These are phyloP conservation scores for Hippasteria phrygiana DNA, from an alignment of 53 echinoderm and acorn worm species.

Conservation along the genomic window DNA sequence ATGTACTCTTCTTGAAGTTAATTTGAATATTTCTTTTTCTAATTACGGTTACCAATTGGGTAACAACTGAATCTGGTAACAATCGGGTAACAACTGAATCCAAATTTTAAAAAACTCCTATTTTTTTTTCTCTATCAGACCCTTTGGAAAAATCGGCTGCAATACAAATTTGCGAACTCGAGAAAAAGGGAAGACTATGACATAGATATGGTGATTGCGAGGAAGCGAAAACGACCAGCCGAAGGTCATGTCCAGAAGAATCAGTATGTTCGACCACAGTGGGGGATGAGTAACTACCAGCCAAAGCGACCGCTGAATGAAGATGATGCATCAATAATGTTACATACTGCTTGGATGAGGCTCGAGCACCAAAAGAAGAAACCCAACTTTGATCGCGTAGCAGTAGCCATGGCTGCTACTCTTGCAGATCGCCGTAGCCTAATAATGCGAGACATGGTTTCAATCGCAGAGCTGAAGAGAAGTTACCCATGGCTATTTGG, in stretches of 20 bases:
- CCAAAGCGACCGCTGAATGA: constrained; percentile 35
- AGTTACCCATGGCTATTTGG: constrained; percentile 63
- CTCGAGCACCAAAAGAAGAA: constrained; percentile 51
- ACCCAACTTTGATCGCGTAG: constrained; percentile 50
- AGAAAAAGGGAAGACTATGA: constrained; percentile 53
- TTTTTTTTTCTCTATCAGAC: constrained; percentile 29
- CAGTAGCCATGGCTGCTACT: constrained; percentile 17
- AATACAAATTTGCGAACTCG: constrained; percentile 61
- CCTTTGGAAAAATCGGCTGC: constrained; percentile 62
- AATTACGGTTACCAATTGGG: no score
- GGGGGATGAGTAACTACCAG: constrained; percentile 54
- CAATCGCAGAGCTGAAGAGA: constrained; percentile 19
- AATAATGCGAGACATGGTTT: constrained; percentile 10
- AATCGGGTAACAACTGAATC: background rate
- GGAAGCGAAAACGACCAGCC: constrained; percentile 34
- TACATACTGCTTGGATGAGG: constrained; percentile 45
- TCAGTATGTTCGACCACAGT: constrained; percentile 35
- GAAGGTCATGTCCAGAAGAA: background rate
- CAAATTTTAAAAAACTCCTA: background rate
- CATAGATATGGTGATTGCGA: constrained; percentile 26
- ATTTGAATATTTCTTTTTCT: no score
- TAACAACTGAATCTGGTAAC: no score
- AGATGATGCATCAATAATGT: constrained; percentile 37
- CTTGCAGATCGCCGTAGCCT: constrained; percentile 34
- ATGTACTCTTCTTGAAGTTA: no score